Percentiles rank a stretch among this genome's conserved stretches.
phyloP scores from a whole-genome alignment of 2,888 invertebrate species.

The Eupithecia subfuscata region DNA sequence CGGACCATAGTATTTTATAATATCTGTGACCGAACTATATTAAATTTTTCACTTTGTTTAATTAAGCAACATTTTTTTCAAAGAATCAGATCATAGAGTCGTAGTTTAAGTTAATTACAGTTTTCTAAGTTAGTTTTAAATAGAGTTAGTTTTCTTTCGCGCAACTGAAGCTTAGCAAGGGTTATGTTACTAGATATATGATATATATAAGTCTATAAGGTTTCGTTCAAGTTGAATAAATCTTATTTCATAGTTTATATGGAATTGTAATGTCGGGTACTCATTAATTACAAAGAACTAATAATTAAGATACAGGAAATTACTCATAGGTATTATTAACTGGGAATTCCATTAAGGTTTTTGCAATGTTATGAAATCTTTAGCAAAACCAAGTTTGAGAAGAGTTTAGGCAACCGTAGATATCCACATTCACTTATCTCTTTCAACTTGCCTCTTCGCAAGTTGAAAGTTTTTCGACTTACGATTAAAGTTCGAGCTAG shows the following conservation, averaged over 20 bases:
- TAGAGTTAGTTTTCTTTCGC: too few relatives aligned
- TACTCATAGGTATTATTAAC: neutral
- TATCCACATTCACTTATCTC: conserved; percentile 69
- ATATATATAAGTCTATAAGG: too few relatives aligned
- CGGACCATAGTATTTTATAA: too few relatives aligned
- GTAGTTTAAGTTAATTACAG: neutral
- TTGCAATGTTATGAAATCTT: neutral
- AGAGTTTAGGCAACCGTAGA: conserved; percentile 47
- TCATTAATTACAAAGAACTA: neutral
- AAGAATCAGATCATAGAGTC: neutral
- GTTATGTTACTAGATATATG: neutral
- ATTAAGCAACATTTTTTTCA: too few relatives aligned
- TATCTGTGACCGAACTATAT: too few relatives aligned
- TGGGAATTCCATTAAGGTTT: neutral
- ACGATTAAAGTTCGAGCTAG: conserved; percentile 57
- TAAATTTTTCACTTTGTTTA: too few relatives aligned
- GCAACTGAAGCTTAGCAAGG: too few relatives aligned
- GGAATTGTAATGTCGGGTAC: neutral
- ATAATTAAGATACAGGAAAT: neutral
- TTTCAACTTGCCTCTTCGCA: conserved; percentile 35
- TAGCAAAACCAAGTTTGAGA: neutral
- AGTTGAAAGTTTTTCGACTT: conserved; percentile 70
- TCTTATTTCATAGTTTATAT: neutral
- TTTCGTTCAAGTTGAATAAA: too few relatives aligned
- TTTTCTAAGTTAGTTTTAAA: neutral